Conservation (phyloP, 1,140 invertebrate species). For the Bradysia coprophila region DNA sequence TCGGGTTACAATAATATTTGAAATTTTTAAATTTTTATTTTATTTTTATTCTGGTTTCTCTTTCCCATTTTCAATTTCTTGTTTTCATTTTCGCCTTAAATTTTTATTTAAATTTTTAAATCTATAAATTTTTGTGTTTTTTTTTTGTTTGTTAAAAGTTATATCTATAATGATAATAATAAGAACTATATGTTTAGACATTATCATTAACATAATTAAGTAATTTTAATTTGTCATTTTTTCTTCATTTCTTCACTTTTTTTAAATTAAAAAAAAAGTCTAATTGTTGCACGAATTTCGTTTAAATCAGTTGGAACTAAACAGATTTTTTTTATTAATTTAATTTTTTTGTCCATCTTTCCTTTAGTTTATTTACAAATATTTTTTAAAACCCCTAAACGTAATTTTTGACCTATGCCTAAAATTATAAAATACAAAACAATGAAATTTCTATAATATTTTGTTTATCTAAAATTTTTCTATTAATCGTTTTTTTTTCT, state of each 20-base stretch:
- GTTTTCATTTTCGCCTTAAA: too few species aligned
- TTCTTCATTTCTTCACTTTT: background rate
- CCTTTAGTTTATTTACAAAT: background rate
- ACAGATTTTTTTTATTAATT: too few species aligned
- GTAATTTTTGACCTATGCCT: background rate
- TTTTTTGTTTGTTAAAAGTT: background rate
- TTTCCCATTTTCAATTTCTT: too few species aligned
- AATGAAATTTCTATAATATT: background rate
- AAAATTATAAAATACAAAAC: conserved; percentile 3
- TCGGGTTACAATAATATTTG: background rate
- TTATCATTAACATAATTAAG: background rate
- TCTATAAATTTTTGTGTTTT: background rate
- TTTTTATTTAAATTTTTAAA: too few species aligned
- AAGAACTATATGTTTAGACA: background rate
- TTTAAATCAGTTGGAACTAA: too few species aligned
- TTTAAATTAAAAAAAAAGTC: background rate
- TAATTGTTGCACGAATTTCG: too few species aligned
- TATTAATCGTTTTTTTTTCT: conserved; percentile 1
- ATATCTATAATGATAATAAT: background rate
- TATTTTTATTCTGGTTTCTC: too few species aligned
- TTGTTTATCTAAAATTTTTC: background rate
- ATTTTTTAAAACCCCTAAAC: conserved; percentile 1
- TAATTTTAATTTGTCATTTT: too few species aligned
- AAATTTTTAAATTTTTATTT: background rate
- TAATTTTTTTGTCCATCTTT: too few species aligned